These are phyloP conservation scores for Actinia equina DNA, from an alignment of 64 coral and sea anemone species.

Conservation along the genomic window DNA sequence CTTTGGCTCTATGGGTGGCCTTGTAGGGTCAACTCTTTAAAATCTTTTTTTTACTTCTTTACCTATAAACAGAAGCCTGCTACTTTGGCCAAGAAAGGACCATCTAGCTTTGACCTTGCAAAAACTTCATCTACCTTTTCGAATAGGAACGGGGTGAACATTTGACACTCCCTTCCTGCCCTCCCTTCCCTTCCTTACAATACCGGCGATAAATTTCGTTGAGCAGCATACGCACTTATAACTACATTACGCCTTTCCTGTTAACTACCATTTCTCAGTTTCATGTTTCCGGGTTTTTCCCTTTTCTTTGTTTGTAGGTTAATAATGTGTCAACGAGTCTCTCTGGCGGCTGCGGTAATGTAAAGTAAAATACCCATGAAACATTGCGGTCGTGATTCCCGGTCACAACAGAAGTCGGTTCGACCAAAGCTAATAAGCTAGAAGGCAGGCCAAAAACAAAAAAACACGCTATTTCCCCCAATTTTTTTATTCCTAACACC, in stretches of 20 bases:
- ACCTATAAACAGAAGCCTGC: too few species aligned
- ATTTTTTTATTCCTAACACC: neutral
- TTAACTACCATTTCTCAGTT: neutral
- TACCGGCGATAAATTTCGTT: neutral
- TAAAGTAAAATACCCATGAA: neutral
- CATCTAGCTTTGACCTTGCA: too few species aligned
- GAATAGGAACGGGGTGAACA: too few species aligned
- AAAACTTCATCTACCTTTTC: too few species aligned
- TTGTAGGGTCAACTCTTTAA: too few species aligned
- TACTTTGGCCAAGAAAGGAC: too few species aligned
- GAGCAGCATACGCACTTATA: neutral
- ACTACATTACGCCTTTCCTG: neutral
- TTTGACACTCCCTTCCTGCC: neutral
- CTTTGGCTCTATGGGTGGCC: too few species aligned
- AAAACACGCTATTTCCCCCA: neutral
- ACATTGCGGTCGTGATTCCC: constrained; percentile 2
- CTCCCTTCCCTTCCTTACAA: neutral
- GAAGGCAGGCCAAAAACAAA: neutral
- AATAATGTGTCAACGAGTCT: neutral
- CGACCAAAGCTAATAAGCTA: neutral
- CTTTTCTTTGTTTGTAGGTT: neutral
- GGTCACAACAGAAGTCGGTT: constrained; percentile 11
- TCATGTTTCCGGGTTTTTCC: neutral
- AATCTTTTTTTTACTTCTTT: too few species aligned
- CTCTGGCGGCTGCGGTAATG: too few species aligned